A percentile compares a stretch with the other conserved stretches of the same genome.
Evolutionary conservation across 2,888 invertebrate genomes (phyloP).

Genomic region (Cephalotes varians): DNA sequence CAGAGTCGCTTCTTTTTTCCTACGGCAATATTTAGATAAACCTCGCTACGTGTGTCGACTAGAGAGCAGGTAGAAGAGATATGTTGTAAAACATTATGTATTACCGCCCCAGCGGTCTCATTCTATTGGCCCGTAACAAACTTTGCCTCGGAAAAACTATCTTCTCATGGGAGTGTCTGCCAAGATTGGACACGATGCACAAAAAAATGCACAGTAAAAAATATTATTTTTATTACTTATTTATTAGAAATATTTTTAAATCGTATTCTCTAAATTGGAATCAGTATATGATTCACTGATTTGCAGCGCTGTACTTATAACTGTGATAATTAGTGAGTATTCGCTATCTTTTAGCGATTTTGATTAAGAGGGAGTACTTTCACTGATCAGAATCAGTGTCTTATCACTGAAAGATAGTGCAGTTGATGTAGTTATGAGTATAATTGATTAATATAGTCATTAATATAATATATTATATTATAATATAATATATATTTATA

Average conservation of each 20-base stretch:
- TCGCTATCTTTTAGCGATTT: no score
- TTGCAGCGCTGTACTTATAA: no score
- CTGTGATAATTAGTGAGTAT: no score
- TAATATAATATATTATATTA: no score
- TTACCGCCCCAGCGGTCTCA: conserved; percentile 29
- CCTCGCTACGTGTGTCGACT: conserved; percentile 77
- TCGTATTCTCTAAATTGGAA: no score
- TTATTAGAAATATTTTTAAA: background rate
- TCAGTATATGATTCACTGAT: no score
- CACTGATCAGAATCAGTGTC: no score
- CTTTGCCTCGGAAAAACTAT: conserved; percentile 13
- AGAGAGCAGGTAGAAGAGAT: conserved; percentile 59
- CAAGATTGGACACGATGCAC: background rate
- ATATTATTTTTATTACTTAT: background rate
- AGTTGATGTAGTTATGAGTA: no score
- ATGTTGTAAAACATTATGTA: conserved; percentile 62
- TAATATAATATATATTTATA: no score
- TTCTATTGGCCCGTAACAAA: conserved; percentile 39
- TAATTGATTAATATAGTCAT: no score
- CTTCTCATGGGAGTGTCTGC: conserved; percentile 16
- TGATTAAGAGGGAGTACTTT: no score
- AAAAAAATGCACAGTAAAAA: conserved; percentile 14
- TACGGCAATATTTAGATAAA: conserved; percentile 79
- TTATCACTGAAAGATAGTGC: no score
- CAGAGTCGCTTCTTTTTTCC: conserved; percentile 58